phyloP scores from a whole-genome alignment of 2,888 invertebrate genomes.

The Morinoia aosen region DNA sequence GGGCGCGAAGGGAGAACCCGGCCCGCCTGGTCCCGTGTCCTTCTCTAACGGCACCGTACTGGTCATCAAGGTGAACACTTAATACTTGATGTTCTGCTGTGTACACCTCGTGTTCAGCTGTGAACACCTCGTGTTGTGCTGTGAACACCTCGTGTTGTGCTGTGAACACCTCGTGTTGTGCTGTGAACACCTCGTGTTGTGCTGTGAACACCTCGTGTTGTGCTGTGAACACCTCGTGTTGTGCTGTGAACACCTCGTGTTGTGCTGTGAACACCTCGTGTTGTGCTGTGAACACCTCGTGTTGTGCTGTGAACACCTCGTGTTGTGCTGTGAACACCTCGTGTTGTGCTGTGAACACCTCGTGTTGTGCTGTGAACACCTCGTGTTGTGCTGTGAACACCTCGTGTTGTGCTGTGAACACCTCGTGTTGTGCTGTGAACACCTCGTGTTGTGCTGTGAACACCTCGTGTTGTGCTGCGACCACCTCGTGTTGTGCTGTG shows the following conservation, averaged over 20 bases:
- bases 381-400: not conserved
- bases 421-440: not conserved
- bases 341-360: not conserved
- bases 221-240: not conserved
- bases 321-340: not conserved
- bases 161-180: not conserved
- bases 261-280: not conserved
- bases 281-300: not conserved
- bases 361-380: not conserved
- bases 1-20: constrained; percentile 65
- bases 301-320: not conserved
- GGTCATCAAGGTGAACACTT: constrained; percentile 59
- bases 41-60: constrained; percentile 62
- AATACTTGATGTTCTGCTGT: not conserved
- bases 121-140: not conserved
- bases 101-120: not conserved
- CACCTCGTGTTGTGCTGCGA: no score
- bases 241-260: not conserved
- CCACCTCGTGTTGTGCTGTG: not conserved
- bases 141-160: not conserved
- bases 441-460: not conserved
- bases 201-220: not conserved
- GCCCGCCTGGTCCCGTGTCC: constrained; percentile 61
- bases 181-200: not conserved
- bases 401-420: not conserved